phyloP scores from a whole-genome alignment of 2,113 vertebrate species.

The Neofelis nebulosa region DNA sequence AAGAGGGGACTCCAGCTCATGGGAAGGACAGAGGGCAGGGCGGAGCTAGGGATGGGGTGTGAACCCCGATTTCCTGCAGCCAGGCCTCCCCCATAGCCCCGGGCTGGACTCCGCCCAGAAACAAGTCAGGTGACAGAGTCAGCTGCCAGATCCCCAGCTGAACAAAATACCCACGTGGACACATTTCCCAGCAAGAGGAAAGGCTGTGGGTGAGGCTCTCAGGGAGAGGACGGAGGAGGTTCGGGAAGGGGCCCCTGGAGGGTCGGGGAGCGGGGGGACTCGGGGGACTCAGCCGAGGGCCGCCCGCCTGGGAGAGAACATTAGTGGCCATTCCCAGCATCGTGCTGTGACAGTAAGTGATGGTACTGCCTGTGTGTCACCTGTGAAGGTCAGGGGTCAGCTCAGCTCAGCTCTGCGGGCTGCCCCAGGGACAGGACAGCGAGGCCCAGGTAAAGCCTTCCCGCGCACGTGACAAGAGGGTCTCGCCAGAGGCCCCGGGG shows the following conservation, averaged over 20 bases:
- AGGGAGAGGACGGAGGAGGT: not conserved
- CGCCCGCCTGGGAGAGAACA: not conserved
- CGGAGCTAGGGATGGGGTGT: no score
- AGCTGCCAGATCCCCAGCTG: not conserved
- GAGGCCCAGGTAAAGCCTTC: not conserved
- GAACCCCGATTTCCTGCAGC: not conserved
- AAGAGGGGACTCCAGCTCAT: not conserved
- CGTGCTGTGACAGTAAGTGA: not conserved
- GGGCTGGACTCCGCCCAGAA: not conserved
- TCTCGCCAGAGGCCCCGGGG: no score
- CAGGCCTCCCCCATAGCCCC: not conserved
- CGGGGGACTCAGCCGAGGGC: not conserved
- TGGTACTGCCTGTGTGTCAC: rapidly evolving
- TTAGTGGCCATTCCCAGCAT: rapidly evolving
- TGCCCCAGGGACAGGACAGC: not conserved
- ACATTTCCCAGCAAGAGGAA: not conserved
- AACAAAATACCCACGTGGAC: not conserved
- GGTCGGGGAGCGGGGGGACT: rapidly evolving
- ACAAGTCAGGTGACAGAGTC: not conserved
- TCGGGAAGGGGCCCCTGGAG: rapidly evolving
- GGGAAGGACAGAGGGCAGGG: not conserved
- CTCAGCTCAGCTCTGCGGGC: not conserved
- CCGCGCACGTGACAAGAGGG: not conserved
- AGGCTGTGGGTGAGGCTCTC: not conserved
- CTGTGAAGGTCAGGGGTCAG: not conserved